Percentiles rank a stretch among this genome's conserved stretches.
phyloP scores from a whole-genome alignment of 2,888 invertebrate genomes.

The Prenolepis imparis region DNA sequence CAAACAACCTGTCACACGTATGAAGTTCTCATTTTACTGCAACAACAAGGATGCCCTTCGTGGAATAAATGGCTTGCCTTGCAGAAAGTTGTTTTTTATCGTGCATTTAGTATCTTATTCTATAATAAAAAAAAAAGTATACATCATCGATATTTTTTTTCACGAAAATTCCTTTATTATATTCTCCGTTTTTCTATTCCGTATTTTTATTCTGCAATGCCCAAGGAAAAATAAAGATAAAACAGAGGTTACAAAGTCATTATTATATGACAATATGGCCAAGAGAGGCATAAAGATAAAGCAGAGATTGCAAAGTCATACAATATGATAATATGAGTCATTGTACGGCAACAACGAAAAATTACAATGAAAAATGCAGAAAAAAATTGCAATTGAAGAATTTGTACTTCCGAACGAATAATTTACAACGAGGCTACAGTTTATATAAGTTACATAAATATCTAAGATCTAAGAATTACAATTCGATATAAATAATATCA shows the following conservation, averaged over 20 bases:
- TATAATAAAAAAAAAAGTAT: not conserved
- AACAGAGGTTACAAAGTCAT: not conserved
- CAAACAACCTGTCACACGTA: not conserved
- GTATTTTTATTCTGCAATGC: not conserved
- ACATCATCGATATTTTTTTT: not conserved
- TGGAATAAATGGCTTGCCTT: not conserved
- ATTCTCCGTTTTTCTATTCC: not conserved
- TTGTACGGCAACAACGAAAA: not conserved
- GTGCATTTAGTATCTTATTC: not conserved
- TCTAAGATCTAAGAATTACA: not conserved
- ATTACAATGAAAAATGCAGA: not conserved
- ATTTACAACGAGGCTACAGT: not conserved
- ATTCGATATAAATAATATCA: not conserved
- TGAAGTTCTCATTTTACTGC: not conserved
- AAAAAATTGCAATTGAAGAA: not conserved
- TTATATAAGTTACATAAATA: constrained; percentile 7
- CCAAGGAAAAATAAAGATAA: not conserved
- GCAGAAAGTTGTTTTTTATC: not conserved
- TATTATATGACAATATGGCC: not conserved
- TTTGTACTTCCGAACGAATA: not conserved
- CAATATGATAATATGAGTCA: not conserved
- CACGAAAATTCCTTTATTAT: not conserved
- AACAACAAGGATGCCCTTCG: not conserved
- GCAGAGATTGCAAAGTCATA: not conserved
- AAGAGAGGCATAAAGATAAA: not conserved